phyloP scores from a whole-genome alignment of 2,888 invertebrate genomes.

The Diabrotica balteata region DNA sequence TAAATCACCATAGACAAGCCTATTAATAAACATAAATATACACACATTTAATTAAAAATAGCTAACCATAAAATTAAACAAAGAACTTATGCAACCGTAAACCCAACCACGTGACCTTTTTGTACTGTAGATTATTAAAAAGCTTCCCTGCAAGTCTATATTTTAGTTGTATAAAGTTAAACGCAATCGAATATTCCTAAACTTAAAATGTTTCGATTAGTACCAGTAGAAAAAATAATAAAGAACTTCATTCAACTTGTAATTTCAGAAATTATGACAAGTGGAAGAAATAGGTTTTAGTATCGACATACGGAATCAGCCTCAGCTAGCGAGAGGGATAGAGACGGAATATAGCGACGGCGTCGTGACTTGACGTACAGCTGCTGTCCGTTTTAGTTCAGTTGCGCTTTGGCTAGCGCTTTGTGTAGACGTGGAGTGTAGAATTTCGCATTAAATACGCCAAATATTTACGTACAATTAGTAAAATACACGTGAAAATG shows the following conservation, averaged over 20 bases:
- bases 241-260: constrained; percentile 8
- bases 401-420: constrained; percentile 56
- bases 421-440: constrained; percentile 49
- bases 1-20: neutral
- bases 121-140: neutral
- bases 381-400: constrained; percentile 47
- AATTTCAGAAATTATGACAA: constrained; percentile 31
- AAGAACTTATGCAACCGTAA: constrained; percentile 23
- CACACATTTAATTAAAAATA: constrained; percentile 9
- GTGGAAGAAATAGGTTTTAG: constrained; percentile 14
- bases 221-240: constrained; percentile 2
- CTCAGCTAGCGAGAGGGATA: constrained; percentile 7
- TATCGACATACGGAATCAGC: constrained; percentile 18
- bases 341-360: constrained; percentile 8
- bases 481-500: constrained; percentile 56
- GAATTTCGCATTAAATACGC: constrained; percentile 39
- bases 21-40: constrained; percentile 14
- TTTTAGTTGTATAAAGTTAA: too few species aligned
- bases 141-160: too few species aligned
- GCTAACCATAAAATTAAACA: constrained; percentile 17
- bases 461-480: constrained; percentile 50
- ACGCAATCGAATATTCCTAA: too few species aligned
- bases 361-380: constrained; percentile 32
- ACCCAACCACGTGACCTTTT: constrained; percentile 10
- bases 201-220: neutral